Base-by-base conservation (phyloP, 2,888 invertebrate genomes). In the Caenorhabditis sp. region DNA sequence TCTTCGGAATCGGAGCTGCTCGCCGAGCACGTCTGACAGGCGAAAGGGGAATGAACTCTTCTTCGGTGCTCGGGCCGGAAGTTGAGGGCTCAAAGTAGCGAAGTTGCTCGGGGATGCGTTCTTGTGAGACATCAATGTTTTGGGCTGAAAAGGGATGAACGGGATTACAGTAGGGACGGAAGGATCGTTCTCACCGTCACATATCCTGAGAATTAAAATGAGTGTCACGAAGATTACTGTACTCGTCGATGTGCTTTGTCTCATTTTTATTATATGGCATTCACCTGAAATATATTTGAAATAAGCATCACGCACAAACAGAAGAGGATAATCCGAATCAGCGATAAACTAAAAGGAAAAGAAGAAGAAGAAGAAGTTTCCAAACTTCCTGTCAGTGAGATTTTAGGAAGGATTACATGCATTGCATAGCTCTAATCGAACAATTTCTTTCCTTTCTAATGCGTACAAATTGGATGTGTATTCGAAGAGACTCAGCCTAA, bases 101-200 rank as follows among this genome's bases (percentile, higher is more conserved):
- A 11, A 76, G 53, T 17, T 30, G 27, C 24, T 70, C 59, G 0
- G 76, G 76, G 7, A 76, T 35, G 13, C 61, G 56, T 37, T 76
- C 65, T 13, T 26, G 59, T 15, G 53, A 46, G 2, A 71, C 27
- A 27, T 76, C 61, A 32, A 76, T 71, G 46, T 53, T 71, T 65
- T 76, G 76, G 7, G 43, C 76, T 76, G 52, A 22, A 62, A 66
- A 17, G 15, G 9, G 37, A 26, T 26, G 41, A 8, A 32, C n/a
- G n/a, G n/a, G 15, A 26, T 17, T 22, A 50, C 22, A 24, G 11
- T n/a, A n/a, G n/a, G n/a, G n/a, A n/a, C n/a, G n/a, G 17, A 8
- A 37, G 20, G 26, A 22, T 37, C 5, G 13, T 7, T 48, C 66
- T 48, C 6, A 68, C 68, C 50, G 15, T 59, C 59, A 8, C n/a